Base-by-base conservation (phyloP, 2,888 invertebrate species). In the Nomada ruficornis region DNA sequence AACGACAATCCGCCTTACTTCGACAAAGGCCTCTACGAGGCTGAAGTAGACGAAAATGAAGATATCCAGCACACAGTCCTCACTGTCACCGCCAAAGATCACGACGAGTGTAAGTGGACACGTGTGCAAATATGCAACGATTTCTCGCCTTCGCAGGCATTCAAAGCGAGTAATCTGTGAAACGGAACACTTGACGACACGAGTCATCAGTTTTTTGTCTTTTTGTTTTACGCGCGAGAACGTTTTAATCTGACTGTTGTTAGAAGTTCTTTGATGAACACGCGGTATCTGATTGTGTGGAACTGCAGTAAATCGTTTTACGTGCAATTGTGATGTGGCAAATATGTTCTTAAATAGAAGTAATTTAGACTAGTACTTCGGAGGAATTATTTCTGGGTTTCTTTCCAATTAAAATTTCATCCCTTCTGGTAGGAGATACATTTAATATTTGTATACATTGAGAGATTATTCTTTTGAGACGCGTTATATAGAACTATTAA, bases 1-100 rank as follows among this genome's bases (percentile, higher is more conserved):
- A 99, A 99, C 96, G 99, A 99, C 96, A 99, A 99, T 95, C 98
- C 98, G 85, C 99, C 99, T 86, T 98, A 98, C 95, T 99, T 99
- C 95, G 98, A 98, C 95, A 98, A 98, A 95, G 97, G 97, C 92
- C 96, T 98, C 91, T 98, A 99, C 95, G 98, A 98, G 95, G 98
- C 99, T 92, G 98, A 98, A 95, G 98, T 99, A 92, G 98, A 98
- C 95, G 99, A 99, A 94, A 98, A 99, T 96, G 98, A 98, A 94
- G 98, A 98, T 94, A 98, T 98, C 92, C 98, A 98, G 93, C 98
- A 98, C 94, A 98, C 98, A 84, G 98, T 98, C 67, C 98, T 99
- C 94, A 98, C 98, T 89, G 99, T 99, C 95, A 98, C 98, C 95
- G 99, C 99, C 96, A 98, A 98, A 95, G 99, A 99, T 96, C 98